Evolutionary conservation across 2,888 invertebrate species (phyloP).

Genomic region (Hymenopus coronatus): DNA sequence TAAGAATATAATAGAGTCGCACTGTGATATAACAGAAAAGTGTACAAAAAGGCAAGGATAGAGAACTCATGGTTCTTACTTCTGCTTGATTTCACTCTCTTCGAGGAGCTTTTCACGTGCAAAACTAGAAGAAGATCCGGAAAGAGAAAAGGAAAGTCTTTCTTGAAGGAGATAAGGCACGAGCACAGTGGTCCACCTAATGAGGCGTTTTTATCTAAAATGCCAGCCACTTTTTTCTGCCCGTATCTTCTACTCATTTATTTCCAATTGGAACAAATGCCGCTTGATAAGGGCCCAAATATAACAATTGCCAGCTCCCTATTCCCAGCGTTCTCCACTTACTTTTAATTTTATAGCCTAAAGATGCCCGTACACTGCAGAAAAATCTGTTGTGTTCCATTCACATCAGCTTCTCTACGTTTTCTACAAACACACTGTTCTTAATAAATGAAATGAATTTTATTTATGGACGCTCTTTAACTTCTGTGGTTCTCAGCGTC

Average conservation of each 20-base stretch:
- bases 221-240: neutral
- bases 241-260: neutral
- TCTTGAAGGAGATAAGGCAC: neutral
- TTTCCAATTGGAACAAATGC: neutral
- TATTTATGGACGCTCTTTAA: no score
- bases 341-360: no score
- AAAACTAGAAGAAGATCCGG: neutral
- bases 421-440: no score
- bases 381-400: no score
- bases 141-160: neutral
- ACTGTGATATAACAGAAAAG: neutral
- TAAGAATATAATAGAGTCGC: no score
- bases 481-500: no score
- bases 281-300: neutral
- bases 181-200: neutral
- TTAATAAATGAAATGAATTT: no score
- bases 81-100: neutral
- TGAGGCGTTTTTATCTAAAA: neutral
- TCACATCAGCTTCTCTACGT: no score
- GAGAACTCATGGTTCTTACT: neutral
- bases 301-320: no score
- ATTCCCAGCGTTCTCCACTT: no score
- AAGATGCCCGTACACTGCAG: no score
- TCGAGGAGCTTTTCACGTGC: neutral
- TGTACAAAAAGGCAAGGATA: neutral